Conservation (phyloP, 2,113 vertebrate genomes). For the Diglossa brunneiventris region DNA sequence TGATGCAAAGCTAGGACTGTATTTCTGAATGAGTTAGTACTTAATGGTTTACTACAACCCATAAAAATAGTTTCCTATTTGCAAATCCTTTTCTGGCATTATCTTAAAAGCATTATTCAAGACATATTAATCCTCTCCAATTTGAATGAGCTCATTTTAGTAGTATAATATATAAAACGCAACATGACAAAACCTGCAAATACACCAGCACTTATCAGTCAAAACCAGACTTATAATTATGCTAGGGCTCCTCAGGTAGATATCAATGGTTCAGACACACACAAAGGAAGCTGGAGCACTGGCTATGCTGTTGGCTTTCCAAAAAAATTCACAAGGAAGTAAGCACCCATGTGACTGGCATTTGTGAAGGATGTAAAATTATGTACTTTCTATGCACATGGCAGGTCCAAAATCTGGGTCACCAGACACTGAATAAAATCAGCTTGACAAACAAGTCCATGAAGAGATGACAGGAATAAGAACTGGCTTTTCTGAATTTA, state of each 20-base stretch:
- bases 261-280: background rate
- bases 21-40: background rate
- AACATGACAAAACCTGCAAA: background rate
- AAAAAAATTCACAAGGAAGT: background rate
- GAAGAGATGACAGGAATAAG: background rate
- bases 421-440: background rate
- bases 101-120: background rate
- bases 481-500: background rate
- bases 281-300: background rate
- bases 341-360: background rate
- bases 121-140: background rate
- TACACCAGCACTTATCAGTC: background rate
- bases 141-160: background rate
- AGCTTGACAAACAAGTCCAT: background rate
- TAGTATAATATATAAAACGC: background rate
- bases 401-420: background rate
- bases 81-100: background rate
- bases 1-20: background rate
- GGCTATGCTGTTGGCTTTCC: background rate
- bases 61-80: slow-evolving; percentile 17
- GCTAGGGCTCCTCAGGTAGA: background rate
- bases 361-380: background rate
- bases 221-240: background rate
- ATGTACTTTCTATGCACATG: background rate
- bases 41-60: background rate